A percentile compares a stretch with the other conserved stretches of the same genome.
Conservation (phyloP, 2,888 invertebrate genomes). For the Enoplolaimus lenunculus region DNA sequence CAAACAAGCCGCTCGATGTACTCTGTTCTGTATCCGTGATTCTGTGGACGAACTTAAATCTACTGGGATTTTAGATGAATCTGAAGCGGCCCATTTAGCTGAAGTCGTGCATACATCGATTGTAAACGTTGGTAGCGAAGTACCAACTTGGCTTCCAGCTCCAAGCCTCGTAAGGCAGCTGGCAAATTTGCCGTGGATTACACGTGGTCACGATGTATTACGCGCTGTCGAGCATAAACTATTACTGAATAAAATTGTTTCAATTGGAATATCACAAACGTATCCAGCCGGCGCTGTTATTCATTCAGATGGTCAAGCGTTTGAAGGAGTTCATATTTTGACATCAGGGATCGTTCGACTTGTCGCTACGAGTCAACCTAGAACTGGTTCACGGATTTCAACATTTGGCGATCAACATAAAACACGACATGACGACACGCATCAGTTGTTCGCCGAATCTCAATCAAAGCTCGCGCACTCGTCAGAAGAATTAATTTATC, state of each 20-base stretch:
- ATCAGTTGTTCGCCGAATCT: background rate
- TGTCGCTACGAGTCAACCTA: background rate
- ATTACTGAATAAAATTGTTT: background rate
- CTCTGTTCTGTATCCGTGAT: slow-evolving; percentile 51
- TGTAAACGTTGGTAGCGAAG: background rate
- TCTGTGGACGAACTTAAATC: slow-evolving; percentile 49
- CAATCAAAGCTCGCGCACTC: background rate
- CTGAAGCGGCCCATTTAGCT: slow-evolving; percentile 48
- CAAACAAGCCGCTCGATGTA: slow-evolving; percentile 51
- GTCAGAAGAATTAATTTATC: slow-evolving; percentile 3
- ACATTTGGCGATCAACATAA: background rate
- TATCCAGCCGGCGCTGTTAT: background rate
- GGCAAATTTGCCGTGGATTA: background rate
- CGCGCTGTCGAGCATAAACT: too few species aligned
- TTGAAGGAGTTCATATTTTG: slow-evolving; percentile 6
- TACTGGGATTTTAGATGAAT: slow-evolving; percentile 52
- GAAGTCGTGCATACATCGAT: slow-evolving; percentile 6
- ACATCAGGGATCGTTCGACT: slow-evolving; percentile 5
- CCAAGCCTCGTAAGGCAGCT: slow-evolving; percentile 11
- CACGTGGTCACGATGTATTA: background rate
- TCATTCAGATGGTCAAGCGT: background rate
- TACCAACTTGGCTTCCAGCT: slow-evolving; percentile 4
- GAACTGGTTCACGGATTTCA: too few species aligned
- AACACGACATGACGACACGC: background rate
- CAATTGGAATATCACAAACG: too few species aligned